Base-by-base conservation (phyloP, 2,888 invertebrate genomes). In the Dolomedes plantarius region DNA sequence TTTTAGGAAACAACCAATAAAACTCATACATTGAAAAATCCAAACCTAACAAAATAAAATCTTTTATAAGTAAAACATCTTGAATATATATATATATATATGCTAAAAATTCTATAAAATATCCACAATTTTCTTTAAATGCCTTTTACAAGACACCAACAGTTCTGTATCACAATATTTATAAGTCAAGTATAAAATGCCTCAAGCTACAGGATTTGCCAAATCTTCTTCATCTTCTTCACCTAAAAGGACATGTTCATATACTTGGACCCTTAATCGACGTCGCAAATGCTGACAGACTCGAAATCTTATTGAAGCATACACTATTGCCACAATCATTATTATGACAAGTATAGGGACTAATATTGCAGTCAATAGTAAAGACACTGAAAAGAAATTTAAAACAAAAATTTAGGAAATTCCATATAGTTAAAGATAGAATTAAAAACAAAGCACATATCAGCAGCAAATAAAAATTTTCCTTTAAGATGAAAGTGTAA, bases 91-190 rank as follows among this genome's bases (percentile, higher is more conserved):
- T 28, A 29, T 74, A 80, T 31, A 79, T 64, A 65, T 28, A 46
- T 41, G 19, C 67, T 56, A 62, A 78, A 32, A 71, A 64, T 13
- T 64, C 27, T 64, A 67, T 46, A 79, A 73, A 67, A 80, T 64
- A 75, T 56, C 13, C 73, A 73, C 41, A 75, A 23, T 65, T 62
- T 19, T 62, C 6, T n/a, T 71, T 72, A 76, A 83, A 76, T 76
- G 76, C 76, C 31, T 41, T 28, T 28, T 19, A 71, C 28, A 64
- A 32, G 9, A 50, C 9, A 76, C 32, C 41, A 65, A 81, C 68
- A 72, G 82, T 83, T 72, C 64, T 76, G 76, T 83, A 83, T 83
- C 82, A 83, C 82, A 83, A 72, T 83, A 23, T 71, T 75, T 83
- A 23, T 32, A 13, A 11, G 27, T 39, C 13, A 23, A 64, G 3